Base-by-base conservation (phyloP, 2,113 vertebrate species). In the Spea bombifrons region DNA sequence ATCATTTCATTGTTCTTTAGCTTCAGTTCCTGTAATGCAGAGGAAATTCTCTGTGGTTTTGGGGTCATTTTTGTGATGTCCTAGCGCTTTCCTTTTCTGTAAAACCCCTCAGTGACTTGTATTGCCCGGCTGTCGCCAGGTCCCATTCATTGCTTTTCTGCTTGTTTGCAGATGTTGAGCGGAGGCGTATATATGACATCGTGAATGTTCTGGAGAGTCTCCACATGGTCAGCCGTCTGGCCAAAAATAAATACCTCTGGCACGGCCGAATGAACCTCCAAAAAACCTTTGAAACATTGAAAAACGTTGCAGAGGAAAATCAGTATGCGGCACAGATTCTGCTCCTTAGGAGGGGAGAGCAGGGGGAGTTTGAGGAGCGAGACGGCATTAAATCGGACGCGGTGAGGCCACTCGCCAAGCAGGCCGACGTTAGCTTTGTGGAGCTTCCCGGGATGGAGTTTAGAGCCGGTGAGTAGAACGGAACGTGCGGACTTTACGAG, bases 171-270 rank as follows among this genome's bases (percentile, higher is more conserved):
- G 96, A 86, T 7, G 95, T 98, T 16, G 96, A 99, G 59, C 95
- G 96, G 0, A 88, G 97, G 2, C 94, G 97, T 13, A 97, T 99
- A 81, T 99, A 99, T 0, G 97, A 98, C 74, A 98, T 99, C 8
- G 95, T 99, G 90, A 99, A 99, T 0, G 97, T 99, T 12, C 88
- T 99, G 0, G 96, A 98, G 90, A 99, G 97, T 76, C 91, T 99
- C 5, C 95, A 98, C 83, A 98, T 99, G 95, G 97, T 99, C 83
- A 98, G 96, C 89, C 94, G 96, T 49, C 90, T 96, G 0, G 97
- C 96, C 59, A 99, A 98, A 85, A 99, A 98, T 91, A 93, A 92
- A 83, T 98, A 99, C 43, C 83, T 88, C 0, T 99, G 97, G 97
- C 94, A 98, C 0, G 97, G 97, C 1, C 89, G 92, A 0, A 92